A percentile compares a stretch with the other conserved stretches of the same genome.
Conservation (phyloP, 2,113 vertebrate genomes). For the Ictalurus furcatus region DNA sequence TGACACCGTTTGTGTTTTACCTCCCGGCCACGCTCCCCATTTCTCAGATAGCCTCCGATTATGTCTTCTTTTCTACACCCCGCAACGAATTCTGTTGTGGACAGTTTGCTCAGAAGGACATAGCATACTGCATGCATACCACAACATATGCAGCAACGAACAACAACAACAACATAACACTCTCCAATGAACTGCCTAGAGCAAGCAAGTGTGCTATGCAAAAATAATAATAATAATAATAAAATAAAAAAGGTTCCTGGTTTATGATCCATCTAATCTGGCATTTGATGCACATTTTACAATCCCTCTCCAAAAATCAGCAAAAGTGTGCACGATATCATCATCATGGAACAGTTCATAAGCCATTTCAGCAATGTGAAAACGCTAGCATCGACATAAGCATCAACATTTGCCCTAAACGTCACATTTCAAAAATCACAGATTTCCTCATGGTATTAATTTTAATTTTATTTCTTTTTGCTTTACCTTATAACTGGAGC, state of each 20-base stretch:
- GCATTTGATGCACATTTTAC: conserved; percentile 52
- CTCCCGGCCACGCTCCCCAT: conserved; percentile 91
- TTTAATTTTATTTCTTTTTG: conserved; percentile 35
- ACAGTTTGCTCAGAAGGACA: conserved; percentile 87
- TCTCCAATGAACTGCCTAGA: conserved; percentile 57
- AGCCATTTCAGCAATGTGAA: conserved; percentile 42
- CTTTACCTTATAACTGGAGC: conserved; percentile 98
- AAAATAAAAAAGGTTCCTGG: conserved; percentile 57
- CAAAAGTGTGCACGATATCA: conserved; percentile 42
- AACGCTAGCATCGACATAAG: conserved; percentile 35
- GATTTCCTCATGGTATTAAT: too few relatives aligned
- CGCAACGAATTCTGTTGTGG: conserved; percentile 85
- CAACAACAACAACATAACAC: conserved; percentile 51
- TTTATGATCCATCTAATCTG: conserved; percentile 70
- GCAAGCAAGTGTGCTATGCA: conserved; percentile 37
- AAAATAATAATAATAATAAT: conserved; percentile 23
- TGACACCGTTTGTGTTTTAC: conserved; percentile 70
- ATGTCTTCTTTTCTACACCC: conserved; percentile 88
- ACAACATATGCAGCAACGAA: conserved; percentile 71
- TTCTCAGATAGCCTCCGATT: conserved; percentile 81
- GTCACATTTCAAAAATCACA: conserved; percentile 39
- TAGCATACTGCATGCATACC: conserved; percentile 81
- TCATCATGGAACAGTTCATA: conserved; percentile 42
- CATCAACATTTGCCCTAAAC: conserved; percentile 41
- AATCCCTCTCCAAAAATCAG: conserved; percentile 50